Base-by-base conservation (phyloP, 1,140 invertebrate genomes). In the Zaprionus africanus region DNA sequence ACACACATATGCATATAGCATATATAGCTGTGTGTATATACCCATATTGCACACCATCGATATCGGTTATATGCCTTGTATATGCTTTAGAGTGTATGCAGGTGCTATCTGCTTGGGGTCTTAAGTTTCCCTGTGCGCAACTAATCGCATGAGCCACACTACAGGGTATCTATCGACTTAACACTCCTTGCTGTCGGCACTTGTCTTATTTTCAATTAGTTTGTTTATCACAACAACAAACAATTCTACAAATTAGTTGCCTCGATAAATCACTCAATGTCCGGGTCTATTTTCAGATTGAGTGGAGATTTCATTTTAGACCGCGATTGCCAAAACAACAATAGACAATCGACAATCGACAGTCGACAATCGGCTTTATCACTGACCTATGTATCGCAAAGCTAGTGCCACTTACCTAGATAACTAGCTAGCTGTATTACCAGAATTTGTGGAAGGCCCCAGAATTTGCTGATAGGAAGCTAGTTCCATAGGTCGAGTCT, bases 241-340 rank as follows among this genome's bases (percentile, higher is more conserved):
- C 34, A 41, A 46, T n/a, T 34, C 36, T 19, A 19, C 53, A 59
- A 15, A 34, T 15, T 65, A 41, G 2, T 41, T 15, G 38, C 9
- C 17, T 56, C 43, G 38, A 58, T 65, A 65, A 49, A 71, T 71
- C 69, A 46, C 26, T 34, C 26, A 63, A 70, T 46, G 60, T 71
- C 68, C 17, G 53, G 12, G 53, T 9, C 49, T 36, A 58, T 24
- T 53, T 6, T 36, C 17, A 31, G 41, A 64, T 38, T 76, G 36
- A n/a, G 43, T 51, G 49, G 58, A 73, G 66, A 22, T 59, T 67
- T 67, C 54, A 73, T 77, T 81, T 78, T 51, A 61, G 22, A 43
- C 53, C 49, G 11, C 65, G 28, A 46, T 76, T 67, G 22, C 56
- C 59, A 51, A 51, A 60, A 62, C 61, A 65, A 65, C 46, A 54